Conservation (phyloP, 2,113 vertebrate species). For the Dryoscopus gambensis region DNA sequence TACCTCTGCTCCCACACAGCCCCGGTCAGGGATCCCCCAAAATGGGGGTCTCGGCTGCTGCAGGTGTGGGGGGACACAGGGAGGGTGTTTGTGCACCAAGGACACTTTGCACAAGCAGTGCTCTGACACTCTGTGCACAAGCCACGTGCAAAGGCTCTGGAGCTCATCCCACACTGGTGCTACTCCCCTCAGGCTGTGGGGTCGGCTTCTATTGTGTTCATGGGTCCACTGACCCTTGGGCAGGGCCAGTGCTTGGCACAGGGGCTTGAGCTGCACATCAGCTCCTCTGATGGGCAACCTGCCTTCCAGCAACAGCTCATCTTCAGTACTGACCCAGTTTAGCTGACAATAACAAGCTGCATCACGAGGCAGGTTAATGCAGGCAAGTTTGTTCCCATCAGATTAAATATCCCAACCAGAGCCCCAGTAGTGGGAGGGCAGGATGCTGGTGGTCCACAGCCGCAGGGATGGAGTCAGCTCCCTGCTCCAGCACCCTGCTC, state of each 20-base stretch:
- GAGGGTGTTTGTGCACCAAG: neutral
- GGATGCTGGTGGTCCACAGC: neutral
- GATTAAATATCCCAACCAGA: neutral
- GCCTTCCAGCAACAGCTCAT: neutral
- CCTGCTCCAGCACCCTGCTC: neutral
- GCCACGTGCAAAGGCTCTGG: neutral
- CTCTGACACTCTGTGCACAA: neutral
- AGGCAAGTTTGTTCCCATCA: neutral
- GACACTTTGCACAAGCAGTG: neutral
- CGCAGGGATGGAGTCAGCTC: neutral
- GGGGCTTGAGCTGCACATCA: neutral
- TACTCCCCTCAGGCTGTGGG: neutral
- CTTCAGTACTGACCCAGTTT: neutral
- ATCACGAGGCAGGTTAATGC: neutral
- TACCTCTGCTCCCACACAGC: neutral
- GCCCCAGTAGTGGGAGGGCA: fast-evolving
- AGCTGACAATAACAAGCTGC: neutral
- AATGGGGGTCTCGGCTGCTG: fast-evolving
- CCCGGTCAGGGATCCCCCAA: fast-evolving
- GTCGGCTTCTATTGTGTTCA: fast-evolving
- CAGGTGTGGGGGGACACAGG: fast-evolving
- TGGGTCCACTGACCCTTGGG: fast-evolving
- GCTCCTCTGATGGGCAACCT: neutral
- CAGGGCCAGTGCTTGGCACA: neutral
- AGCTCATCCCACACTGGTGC: fast-evolving